Conservation (phyloP, 2,888 invertebrate genomes). For the Hypolimnas misippus region DNA sequence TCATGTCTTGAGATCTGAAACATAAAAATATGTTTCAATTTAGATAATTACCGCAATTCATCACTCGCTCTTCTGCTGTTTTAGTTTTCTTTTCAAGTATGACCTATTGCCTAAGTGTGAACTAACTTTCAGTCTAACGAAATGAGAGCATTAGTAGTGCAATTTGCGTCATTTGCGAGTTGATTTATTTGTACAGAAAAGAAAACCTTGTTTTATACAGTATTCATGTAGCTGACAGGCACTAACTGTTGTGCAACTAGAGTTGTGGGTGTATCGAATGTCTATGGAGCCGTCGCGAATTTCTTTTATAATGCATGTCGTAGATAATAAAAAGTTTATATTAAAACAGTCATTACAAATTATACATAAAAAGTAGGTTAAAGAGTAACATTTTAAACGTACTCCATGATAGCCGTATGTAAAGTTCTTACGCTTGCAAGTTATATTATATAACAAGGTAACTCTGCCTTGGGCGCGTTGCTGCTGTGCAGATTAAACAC, state of each 20-base stretch:
- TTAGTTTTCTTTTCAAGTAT: no score
- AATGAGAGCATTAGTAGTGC: conserved; percentile 25
- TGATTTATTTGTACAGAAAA: conserved; percentile 24
- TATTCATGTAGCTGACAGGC: conserved; percentile 11
- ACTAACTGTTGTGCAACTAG: conserved; percentile 23
- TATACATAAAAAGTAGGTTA: conserved; percentile 6
- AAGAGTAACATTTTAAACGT: neutral
- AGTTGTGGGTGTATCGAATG: conserved; percentile 21
- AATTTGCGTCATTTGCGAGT: conserved; percentile 23
- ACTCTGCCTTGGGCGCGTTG: conserved; percentile 28
- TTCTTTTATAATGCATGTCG: no score
- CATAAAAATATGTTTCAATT: neutral
- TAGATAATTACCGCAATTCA: neutral
- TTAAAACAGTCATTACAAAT: conserved; percentile 11
- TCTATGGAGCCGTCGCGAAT: no score
- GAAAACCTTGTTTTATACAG: conserved; percentile 20
- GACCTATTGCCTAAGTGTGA: conserved; percentile 24
- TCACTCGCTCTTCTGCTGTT: neutral
- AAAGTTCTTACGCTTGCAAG: conserved; percentile 3
- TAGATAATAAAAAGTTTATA: conserved; percentile 7
- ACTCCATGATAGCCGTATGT: neutral
- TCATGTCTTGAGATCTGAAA: conserved; percentile 69
- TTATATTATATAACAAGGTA: conserved; percentile 28
- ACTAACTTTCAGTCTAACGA: conserved; percentile 25
- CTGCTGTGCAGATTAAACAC: conserved; percentile 32